Conservation (phyloP, 2,113 vertebrate species). For the Sturnus vulgaris region DNA sequence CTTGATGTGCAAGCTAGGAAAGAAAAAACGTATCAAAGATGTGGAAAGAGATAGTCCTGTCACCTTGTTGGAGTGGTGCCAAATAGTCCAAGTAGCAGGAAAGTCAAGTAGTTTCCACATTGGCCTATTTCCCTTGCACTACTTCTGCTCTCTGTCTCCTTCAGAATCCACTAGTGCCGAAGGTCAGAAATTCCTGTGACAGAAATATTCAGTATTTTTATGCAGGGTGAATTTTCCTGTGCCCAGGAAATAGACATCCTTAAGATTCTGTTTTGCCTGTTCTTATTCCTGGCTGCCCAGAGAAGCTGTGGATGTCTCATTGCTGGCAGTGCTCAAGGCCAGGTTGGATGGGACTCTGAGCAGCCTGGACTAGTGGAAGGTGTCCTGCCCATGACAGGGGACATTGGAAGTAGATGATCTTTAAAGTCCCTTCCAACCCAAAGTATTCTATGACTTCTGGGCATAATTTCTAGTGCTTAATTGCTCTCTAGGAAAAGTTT, state of each 20-base stretch:
- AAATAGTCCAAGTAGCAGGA: not conserved
- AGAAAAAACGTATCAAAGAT: not conserved
- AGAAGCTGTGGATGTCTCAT: not conserved
- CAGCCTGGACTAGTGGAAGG: not conserved
- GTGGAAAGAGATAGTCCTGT: not conserved
- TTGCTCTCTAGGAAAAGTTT: not conserved
- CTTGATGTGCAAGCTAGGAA: not conserved
- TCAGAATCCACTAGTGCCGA: not conserved
- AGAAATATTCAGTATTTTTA: not conserved
- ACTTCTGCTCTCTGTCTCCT: not conserved
- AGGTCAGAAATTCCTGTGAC: not conserved
- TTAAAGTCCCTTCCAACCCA: not conserved
- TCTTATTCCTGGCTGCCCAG: not conserved
- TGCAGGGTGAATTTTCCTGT: not conserved
- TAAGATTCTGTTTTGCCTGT: not conserved
- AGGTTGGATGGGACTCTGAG: not conserved
- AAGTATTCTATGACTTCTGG: not conserved
- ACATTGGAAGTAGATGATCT: not conserved
- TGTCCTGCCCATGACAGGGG: not conserved
- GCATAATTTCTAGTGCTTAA: not conserved
- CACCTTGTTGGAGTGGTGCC: not conserved
- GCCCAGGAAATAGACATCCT: not conserved
- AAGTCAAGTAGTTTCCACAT: not conserved
- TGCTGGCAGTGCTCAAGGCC: not conserved
- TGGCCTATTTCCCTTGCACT: not conserved